Conservation (phyloP, 2,113 vertebrate species). For the Okapia johnstoni region DNA sequence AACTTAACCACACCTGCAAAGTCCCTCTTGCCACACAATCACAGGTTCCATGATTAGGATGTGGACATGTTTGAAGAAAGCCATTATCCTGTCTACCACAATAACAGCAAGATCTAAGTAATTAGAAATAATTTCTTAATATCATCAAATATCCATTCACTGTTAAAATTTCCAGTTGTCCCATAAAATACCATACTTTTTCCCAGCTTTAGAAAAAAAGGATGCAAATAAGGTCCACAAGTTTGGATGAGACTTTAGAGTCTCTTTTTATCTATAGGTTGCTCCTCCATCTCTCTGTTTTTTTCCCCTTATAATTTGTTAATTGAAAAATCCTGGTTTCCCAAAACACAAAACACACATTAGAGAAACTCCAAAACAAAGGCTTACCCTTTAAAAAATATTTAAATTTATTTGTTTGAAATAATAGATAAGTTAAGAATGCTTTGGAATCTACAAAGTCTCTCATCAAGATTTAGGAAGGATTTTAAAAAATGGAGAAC, state of each 20-base stretch:
- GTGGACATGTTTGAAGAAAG: not conserved
- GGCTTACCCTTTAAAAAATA: not conserved
- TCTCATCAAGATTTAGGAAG: not conserved
- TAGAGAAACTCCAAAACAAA: conserved; percentile 31
- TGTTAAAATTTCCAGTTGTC: not conserved
- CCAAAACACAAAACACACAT: not conserved
- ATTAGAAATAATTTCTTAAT: not conserved
- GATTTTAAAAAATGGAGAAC: not conserved
- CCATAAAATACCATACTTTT: not conserved
- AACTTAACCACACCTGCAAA: not conserved
- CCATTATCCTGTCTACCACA: not conserved
- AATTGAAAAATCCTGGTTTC: not conserved
- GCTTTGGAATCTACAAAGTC: not conserved
- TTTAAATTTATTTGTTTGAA: not conserved
- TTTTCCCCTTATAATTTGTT: not conserved
- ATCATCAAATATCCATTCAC: not conserved
- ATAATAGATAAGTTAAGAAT: not conserved
- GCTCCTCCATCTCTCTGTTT: not conserved
- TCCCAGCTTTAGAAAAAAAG: not conserved
- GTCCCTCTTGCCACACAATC: not conserved
- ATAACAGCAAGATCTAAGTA: not conserved
- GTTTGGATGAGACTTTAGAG: not conserved
- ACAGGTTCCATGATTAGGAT: not conserved
- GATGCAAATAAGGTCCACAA: not conserved
- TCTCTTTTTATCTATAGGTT: not conserved